Conservation (phyloP, 2,797 vertebrate species). For the Acipenser ruthenus region DNA sequence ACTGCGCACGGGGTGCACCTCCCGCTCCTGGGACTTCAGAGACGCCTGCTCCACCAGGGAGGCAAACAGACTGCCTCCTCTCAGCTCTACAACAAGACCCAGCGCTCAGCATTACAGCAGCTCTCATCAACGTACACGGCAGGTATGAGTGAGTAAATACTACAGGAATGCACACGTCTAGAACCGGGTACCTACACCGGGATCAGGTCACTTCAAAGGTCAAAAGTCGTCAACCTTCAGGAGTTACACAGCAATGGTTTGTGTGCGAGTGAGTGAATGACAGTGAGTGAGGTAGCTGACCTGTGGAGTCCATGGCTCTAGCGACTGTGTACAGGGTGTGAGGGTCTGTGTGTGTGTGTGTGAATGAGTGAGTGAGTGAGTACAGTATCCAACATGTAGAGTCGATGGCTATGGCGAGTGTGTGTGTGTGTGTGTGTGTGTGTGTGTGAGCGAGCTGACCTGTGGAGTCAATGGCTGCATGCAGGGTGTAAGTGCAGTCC, state of each 20-base stretch:
- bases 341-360: too few species aligned
- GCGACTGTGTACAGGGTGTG: slow-evolving; percentile 61
- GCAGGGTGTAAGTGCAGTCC: slow-evolving; percentile 40
- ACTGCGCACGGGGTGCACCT: slow-evolving; percentile 68
- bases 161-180: too few species aligned
- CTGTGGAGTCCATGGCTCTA: slow-evolving; percentile 40
- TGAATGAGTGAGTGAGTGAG: too few species aligned
- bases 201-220: too few species aligned
- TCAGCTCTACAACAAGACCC: slow-evolving; percentile 52
- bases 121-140: not conserved
- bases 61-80: slow-evolving; percentile 55
- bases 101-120: not conserved
- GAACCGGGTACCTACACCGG: too few species aligned
- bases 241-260: too few species aligned
- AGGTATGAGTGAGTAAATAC: too few species aligned
- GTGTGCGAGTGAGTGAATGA: too few species aligned
- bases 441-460: slow-evolving; percentile 49
- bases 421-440: slow-evolving; percentile 23
- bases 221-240: too few species aligned
- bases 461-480: slow-evolving; percentile 47
- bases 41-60: slow-evolving; percentile 71
- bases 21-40: slow-evolving; percentile 68
- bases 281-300: too few species aligned
- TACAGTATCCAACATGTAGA: slow-evolving; percentile 15
- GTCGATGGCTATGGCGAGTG: slow-evolving; percentile 54